Conservation (phyloP, 1,140 invertebrate species). For the Nasonia longicornis region DNA sequence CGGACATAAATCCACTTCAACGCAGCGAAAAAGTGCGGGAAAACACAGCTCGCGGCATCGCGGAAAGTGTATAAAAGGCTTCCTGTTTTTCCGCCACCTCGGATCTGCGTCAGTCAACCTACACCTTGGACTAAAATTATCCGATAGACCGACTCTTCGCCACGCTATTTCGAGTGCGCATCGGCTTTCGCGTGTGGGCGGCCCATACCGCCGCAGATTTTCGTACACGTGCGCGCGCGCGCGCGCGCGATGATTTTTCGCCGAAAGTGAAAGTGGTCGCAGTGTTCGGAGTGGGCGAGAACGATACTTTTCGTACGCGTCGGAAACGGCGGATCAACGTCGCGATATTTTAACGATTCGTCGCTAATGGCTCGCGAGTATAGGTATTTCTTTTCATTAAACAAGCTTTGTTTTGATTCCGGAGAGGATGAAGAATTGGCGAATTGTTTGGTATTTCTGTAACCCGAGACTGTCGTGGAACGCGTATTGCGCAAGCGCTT, state of each 20-base stretch:
- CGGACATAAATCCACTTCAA: too few relatives aligned
- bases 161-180: constrained; percentile 58
- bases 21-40: not conserved
- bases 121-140: constrained; percentile 66
- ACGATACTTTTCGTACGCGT: too few relatives aligned
- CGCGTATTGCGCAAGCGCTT: not conserved
- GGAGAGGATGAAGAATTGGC: not conserved
- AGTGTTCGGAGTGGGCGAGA: too few relatives aligned
- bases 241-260: not conserved
- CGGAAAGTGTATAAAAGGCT: constrained; percentile 8
- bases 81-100: constrained; percentile 53
- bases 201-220: not conserved
- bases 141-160: constrained; percentile 54
- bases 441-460: constrained; percentile 15
- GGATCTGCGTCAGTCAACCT: constrained; percentile 62
- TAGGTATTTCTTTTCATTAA: not conserved
- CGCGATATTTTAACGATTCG: too few relatives aligned
- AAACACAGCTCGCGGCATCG: not conserved
- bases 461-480: not conserved
- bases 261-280: not conserved
- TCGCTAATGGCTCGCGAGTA: not conserved
- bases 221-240: not conserved
- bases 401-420: not conserved
- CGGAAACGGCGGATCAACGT: too few relatives aligned
- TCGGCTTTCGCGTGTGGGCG: constrained; percentile 27